These are phyloP conservation scores for Peromyscus maniculatus DNA, from an alignment of 2,113 vertebrate genomes.

Conservation along the genomic window DNA sequence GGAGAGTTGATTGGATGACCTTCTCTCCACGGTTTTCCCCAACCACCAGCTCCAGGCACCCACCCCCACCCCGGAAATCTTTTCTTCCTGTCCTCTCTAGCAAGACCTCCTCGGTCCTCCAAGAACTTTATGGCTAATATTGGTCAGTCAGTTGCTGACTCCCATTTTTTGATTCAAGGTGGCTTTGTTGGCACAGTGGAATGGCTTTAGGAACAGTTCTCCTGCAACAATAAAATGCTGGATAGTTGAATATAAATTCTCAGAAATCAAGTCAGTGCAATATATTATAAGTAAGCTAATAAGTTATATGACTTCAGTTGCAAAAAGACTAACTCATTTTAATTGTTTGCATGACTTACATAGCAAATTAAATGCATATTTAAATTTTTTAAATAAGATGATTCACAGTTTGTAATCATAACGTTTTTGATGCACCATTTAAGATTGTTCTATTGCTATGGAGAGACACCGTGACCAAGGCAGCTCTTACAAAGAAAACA, in stretches of 20 bases:
- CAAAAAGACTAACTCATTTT: conserved; percentile 35
- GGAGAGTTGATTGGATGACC: neutral
- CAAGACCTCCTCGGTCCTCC: neutral
- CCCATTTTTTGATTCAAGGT: neutral
- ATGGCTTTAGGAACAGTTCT: neutral
- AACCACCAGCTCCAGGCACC: neutral
- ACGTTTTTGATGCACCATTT: neutral
- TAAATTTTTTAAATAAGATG: neutral
- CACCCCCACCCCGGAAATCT: neutral
- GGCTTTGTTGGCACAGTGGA: neutral
- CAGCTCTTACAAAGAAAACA: neutral
- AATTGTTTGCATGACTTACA: conserved; percentile 36
- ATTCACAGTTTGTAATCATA: conserved; percentile 3
- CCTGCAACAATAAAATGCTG: neutral
- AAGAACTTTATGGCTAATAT: neutral
- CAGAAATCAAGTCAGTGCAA: neutral
- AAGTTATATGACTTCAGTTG: conserved; percentile 22
- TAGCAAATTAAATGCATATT: conserved; percentile 12
- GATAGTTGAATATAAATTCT: conserved; percentile 45
- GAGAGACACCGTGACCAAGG: neutral
- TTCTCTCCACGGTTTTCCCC: neutral
- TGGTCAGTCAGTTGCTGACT: neutral
- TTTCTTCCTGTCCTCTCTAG: neutral
- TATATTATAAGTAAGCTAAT: neutral
- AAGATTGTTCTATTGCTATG: neutral